phyloP scores from a whole-genome alignment of 2,113 vertebrate genomes.

The Ceyx cyanopectus region DNA sequence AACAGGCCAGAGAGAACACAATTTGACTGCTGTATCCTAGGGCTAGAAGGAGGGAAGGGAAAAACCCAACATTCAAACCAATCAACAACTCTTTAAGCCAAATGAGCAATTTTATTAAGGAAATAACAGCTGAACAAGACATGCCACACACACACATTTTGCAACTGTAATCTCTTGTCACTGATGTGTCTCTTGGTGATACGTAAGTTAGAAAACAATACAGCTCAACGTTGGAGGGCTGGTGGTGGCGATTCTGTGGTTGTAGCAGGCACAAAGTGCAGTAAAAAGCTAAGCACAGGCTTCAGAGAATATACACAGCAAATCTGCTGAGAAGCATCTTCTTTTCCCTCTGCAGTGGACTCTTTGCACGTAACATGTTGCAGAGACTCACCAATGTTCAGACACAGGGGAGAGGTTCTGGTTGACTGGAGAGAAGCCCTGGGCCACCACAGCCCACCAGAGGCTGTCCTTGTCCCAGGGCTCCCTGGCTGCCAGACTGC shows the following conservation, averaged over 20 bases:
- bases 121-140: conserved; percentile 32
- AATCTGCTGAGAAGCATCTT: background rate
- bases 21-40: background rate
- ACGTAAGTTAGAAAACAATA: background rate
- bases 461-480: background rate
- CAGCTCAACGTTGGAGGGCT: background rate
- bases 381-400: background rate
- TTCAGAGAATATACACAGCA: background rate
- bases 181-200: background rate
- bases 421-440: background rate
- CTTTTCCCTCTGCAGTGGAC: background rate
- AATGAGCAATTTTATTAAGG: background rate
- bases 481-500: background rate
- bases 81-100: background rate
- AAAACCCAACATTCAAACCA: background rate
- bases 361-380: background rate
- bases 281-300: background rate
- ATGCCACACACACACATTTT: background rate
- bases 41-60: background rate
- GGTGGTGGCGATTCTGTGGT: background rate
- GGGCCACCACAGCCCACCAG: background rate
- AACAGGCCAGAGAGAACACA: background rate
- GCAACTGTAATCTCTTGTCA: conserved; percentile 28
- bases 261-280: background rate
- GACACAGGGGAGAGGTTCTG: background rate